A percentile compares a stretch with the other conserved stretches of the same genome.
phyloP scores from a whole-genome alignment of 1,140 invertebrate genomes.

The Aphaenogaster rudis region DNA sequence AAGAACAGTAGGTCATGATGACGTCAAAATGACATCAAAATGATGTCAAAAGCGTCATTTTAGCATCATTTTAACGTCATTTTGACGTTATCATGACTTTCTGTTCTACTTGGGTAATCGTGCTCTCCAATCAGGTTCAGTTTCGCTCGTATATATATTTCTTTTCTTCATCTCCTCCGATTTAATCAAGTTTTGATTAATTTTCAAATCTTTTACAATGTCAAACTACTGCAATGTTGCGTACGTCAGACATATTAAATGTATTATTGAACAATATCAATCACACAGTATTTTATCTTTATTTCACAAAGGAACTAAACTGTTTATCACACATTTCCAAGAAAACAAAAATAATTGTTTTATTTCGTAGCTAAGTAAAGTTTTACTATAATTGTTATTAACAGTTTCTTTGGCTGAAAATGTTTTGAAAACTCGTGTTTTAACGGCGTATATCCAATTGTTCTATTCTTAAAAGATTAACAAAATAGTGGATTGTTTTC shows the following conservation, averaged over 20 bases:
- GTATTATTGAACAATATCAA: background rate
- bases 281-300: background rate
- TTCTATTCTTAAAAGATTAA: background rate
- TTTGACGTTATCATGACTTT: too few species aligned
- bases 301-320: background rate
- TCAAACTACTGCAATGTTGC: background rate
- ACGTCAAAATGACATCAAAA: too few species aligned
- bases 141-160: background rate
- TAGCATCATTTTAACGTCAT: too few species aligned
- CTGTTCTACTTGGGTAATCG: background rate
- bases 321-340: background rate
- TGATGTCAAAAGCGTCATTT: too few species aligned
- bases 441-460: background rate
- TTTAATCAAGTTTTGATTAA: background rate
- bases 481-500: background rate
- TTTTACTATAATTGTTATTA: background rate
- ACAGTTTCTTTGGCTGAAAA: background rate
- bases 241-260: background rate
- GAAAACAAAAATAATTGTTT: conserved; percentile 1
- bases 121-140: background rate
- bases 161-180: background rate
- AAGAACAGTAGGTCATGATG: too few species aligned
- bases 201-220: background rate
- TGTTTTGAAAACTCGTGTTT: background rate
- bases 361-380: background rate